phyloP scores from a whole-genome alignment of 2,888 invertebrate genomes.

The Cryptocheilus praepositus region DNA sequence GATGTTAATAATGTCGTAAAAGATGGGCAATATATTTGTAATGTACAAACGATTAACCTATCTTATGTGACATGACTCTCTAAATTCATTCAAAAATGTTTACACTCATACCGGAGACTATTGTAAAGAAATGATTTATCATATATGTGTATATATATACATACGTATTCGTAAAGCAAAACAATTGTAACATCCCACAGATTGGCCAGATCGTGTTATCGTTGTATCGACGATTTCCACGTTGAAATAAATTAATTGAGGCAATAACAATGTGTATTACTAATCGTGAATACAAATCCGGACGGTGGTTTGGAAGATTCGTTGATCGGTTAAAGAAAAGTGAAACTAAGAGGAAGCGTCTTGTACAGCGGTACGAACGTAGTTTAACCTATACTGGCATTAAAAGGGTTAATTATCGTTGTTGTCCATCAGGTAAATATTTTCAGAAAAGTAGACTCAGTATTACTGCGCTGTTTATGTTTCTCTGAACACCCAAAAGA shows the following conservation, averaged over 20 bases:
- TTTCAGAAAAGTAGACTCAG: conserved; percentile 31
- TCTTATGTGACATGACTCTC: conserved; percentile 40
- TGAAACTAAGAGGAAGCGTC: no score
- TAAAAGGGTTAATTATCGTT: conserved; percentile 48
- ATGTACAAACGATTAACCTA: conserved; percentile 44
- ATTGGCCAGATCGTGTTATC: no score
- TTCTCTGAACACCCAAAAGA: conserved; percentile 38
- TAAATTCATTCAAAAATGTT: neutral
- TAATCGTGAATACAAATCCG: no score
- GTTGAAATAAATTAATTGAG: no score
- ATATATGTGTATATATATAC: neutral
- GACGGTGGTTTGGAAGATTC: conserved; percentile 13
- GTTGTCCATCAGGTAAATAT: conserved; percentile 34
- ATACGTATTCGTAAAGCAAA: neutral
- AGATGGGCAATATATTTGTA: conserved; percentile 21
- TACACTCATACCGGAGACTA: neutral
- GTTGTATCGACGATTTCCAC: no score
- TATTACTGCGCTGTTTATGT: conserved; percentile 11
- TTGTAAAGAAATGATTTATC: no score
- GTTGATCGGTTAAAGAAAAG: conserved; percentile 10
- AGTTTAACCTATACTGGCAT: conserved; percentile 40
- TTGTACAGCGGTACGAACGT: no score
- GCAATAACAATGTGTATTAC: no score
- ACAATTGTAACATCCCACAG: neutral
- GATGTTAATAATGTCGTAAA: no score